Base-by-base conservation (phyloP, 2,113 vertebrate species). In the Grammomys surdaster region DNA sequence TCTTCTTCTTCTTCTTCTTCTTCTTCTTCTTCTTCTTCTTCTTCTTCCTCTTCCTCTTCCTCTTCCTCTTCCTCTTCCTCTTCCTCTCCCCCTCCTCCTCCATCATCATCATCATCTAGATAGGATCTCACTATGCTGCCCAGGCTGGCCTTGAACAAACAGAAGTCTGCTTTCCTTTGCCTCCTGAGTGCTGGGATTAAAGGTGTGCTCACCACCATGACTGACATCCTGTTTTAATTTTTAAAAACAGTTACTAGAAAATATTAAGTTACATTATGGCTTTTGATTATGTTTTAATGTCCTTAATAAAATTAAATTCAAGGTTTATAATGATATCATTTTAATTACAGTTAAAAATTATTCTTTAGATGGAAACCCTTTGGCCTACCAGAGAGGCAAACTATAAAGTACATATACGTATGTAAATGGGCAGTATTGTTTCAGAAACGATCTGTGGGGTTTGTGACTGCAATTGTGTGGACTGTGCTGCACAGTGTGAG, bases 221-320 rank as follows among this genome's bases (percentile, higher is more conserved):
- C n/a, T 84, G 56, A 43, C n/a, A 28, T 85, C 9, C 24, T 26
- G n/a, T 67, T 95, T 90, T 24, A 82, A 33, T 36, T 70, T 69
- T 87, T 70, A n/a, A 70, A 88, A 88, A 73, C 36, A 58, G n/a
- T 31, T 40, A 67, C 40, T 51, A 67, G 89, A 48, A 87, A 87
- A 73, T 19, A 33, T 82, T 73, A 84, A 92, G 75, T 94, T 85
- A 26, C 28, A 67, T 19, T 88, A 70, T 58, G 58, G 16, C 54
- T 94, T 96, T 48, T 54, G 63, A 58, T 84, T 56, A 65, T 81
- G n/a, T 69, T 13, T 95, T 67, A 72, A 48, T 46, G 24, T 43
- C 56, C 56, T 63, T 63, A 28, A 40, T 84, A 63, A 84, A 28
- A 84, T 28, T 84, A 84, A 60, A 43, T 28, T 43, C 60, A 84